Evolutionary conservation across 2,888 invertebrate species (phyloP), one percentile per base, ranked within the genome.

Genomic region (Cordilura impudica): DNA sequence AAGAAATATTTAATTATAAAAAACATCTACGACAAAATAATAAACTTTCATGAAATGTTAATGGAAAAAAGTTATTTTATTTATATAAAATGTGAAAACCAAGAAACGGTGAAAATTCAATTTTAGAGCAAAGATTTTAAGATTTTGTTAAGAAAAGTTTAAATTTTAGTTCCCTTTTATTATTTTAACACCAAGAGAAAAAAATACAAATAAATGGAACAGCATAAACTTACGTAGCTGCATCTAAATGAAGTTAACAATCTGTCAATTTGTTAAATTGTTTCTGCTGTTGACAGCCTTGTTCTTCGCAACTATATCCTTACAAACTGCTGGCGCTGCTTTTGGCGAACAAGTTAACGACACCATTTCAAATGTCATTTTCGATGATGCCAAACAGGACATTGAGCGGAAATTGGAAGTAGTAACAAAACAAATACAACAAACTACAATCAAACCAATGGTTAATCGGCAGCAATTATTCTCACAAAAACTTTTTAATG

Each of bases 241-340:
- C 82, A 78, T 75, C 86, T 89, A 89, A 89, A 89, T 89, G 89
- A 89, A 89, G 89, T 88, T 88, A 88, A 87, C 88, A 88, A 87
- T 85, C 87, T 88, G 87, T 86, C 88, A 86, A 86, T 86, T 87
- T 87, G 86, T 86, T 87, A 88, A 89, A 87, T 86, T 89, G 87
- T 86, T 89, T 89, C 89, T 89, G 89, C 89, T 89, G 88, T 85
- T 88, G 88, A 89, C 89, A 87, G 89, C 88, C 83, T 85, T 88
- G 86, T 87, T 86, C 86, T 85, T 86, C 84, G 86, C 85, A 82
- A 84, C 75, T 39, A 75, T 86, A 85, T 88, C 86, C 84, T 84
- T 83, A 79, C 82, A 84, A 82, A 81, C 26, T 43, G 71, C 53
- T 65, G 60, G 49, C 35, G 43, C 56, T 49, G 61, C 23, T 53